Base-by-base conservation (phyloP, 2,888 invertebrate genomes). In the Blera fallax region DNA sequence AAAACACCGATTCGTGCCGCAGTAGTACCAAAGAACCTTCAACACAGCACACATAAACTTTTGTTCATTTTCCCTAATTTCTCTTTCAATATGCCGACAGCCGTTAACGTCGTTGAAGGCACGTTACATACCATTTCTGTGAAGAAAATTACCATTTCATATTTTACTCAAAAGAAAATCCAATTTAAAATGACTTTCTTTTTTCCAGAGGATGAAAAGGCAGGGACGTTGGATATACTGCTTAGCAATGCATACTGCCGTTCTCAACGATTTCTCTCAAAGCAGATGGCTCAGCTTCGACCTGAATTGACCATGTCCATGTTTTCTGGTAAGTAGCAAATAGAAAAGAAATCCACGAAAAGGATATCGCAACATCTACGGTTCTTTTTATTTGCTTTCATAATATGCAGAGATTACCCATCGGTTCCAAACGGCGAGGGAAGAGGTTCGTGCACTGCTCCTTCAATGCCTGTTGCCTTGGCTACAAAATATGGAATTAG, bases 281-380 rank as follows among this genome's bases (percentile, higher is more conserved):
- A 97, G 48, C 98, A 99, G 90, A 94, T 99, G 89, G 97, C 99
- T 0, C 96, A 97, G 88, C 94, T 98, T 24, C 98, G 99, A 90
- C 98, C 99, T 0, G 99, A 99, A 91, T 94, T 99, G 45, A 99
- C 99, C 27, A 99, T 99, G 98, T 98, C 99, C 0, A 98, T 99
- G 95, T 99, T 99, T 93, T 99, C 99, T 90, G 99, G 98, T 98
- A 92, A 93, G 92, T 91, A 48, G 6, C 4, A 18, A 32, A 4
- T 43, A 24, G 6, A 43, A 27, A 40, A 29, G 21, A 34, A 24
- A 50, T 10, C 34, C 21, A 60, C 7, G 52, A 37, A 60, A 18
- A 3, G 24, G 1, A 34, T 24, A 43, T 11, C 4, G 24, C 10
- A 40, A 7, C 0, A 70, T 34, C 4, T 34, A 32, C 16, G 48